A percentile compares a stretch with the other conserved stretches of the same genome.
Conservation (phyloP, 2,113 vertebrate genomes). For the Puffinus mauretanicus region DNA sequence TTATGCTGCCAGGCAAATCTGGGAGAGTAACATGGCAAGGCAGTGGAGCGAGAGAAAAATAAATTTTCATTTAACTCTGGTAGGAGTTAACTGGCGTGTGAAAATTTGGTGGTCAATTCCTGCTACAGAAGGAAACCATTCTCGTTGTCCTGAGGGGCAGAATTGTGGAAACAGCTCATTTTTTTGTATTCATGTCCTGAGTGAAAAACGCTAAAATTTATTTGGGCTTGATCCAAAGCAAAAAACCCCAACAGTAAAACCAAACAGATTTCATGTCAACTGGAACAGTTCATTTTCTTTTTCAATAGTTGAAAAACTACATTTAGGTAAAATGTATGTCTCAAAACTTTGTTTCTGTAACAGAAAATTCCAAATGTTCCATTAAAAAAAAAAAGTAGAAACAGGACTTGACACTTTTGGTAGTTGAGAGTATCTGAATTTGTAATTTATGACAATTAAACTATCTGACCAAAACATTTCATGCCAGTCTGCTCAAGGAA, state of each 20-base stretch:
- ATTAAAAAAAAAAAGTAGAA: background rate
- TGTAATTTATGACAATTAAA: background rate
- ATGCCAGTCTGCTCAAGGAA: background rate
- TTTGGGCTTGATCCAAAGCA: background rate
- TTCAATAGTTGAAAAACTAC: background rate
- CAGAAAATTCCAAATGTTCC: background rate
- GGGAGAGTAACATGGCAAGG: background rate
- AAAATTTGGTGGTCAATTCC: background rate
- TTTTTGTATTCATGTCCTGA: background rate
- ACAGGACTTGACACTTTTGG: background rate
- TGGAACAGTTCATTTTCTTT: background rate
- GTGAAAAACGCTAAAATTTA: background rate
- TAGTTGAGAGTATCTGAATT: background rate
- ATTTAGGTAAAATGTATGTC: background rate
- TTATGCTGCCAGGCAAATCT: background rate
- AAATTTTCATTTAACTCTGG: conserved; percentile 11
- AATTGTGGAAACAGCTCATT: background rate
- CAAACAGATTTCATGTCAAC: background rate
- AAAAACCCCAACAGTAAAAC: background rate
- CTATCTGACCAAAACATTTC: background rate
- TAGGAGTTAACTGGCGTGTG: conserved; percentile 5
- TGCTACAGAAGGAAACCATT: background rate
- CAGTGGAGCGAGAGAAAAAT: background rate
- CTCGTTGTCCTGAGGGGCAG: background rate
- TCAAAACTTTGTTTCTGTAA: background rate